A percentile compares a stretch with the other conserved stretches of the same genome.
Evolutionary conservation across 2,888 invertebrate species (phyloP).

Genomic region (Drosophila birchii): DNA sequence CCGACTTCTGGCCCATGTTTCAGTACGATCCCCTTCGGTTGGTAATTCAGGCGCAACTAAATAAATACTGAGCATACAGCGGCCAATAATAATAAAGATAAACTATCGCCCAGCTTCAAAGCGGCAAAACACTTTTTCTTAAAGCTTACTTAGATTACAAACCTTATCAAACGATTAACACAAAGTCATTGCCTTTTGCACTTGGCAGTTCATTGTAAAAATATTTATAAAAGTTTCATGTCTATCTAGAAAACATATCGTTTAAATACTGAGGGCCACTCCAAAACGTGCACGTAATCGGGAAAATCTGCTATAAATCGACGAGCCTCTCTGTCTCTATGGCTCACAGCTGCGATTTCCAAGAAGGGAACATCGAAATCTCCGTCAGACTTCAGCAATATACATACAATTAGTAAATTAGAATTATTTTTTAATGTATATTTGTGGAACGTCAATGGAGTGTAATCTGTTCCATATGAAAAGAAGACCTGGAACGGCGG

Average conservation of each 20-base stretch:
- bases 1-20: background rate
- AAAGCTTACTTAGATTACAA: slow-evolving; percentile 11
- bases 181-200: background rate
- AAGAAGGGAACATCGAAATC: background rate
- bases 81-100: slow-evolving; percentile 25
- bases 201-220: slow-evolving; percentile 9
- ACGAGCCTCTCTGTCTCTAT: background rate
- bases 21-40: slow-evolving; percentile 3
- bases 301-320: background rate
- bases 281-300: background rate
- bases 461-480: slow-evolving; percentile 65
- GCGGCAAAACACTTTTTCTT: background rate
- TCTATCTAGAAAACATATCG: background rate
- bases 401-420: background rate
- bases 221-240: background rate
- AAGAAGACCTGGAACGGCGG: slow-evolving; percentile 75
- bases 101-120: slow-evolving; percentile 4
- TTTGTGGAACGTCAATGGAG: slow-evolving; percentile 65
- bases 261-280: background rate
- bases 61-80: background rate
- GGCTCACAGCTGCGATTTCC: background rate
- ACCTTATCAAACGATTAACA: background rate
- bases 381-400: background rate
- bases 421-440: no score
- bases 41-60: slow-evolving; percentile 14